These are phyloP conservation scores for Piliocolobus tephrosceles DNA, from an alignment of 2,113 vertebrate genomes.

Conservation along the genomic window DNA sequence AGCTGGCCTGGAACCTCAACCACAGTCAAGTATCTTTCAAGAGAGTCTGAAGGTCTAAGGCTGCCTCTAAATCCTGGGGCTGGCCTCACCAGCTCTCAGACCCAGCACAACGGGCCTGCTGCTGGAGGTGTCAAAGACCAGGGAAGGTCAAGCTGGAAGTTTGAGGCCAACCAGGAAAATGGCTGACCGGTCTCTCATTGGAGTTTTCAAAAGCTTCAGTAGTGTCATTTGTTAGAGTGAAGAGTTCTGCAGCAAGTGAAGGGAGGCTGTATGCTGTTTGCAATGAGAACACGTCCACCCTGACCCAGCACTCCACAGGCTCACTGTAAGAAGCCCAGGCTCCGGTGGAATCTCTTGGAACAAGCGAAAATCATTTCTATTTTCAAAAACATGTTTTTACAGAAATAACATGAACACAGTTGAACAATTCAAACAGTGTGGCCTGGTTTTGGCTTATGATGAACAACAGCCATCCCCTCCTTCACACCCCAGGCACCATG, in stretches of 20 bases:
- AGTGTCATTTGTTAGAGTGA: not conserved
- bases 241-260: not conserved
- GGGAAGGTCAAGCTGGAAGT: not conserved
- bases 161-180: not conserved
- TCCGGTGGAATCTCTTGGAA: not conserved
- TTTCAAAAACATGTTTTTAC: not conserved
- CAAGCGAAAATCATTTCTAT: not conserved
- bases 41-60: not conserved
- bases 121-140: not conserved
- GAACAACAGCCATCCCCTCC: not conserved
- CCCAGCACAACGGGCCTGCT: too few relatives aligned
- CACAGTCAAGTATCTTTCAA: not conserved
- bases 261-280: accelerated
- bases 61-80: not conserved
- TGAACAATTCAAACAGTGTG: not conserved
- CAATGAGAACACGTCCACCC: accelerated
- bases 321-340: not conserved
- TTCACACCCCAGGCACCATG: not conserved
- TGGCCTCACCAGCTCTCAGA: not conserved
- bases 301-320: not conserved
- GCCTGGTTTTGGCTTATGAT: not conserved
- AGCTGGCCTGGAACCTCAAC: not conserved
- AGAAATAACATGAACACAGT: not conserved
- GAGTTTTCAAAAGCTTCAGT: not conserved
- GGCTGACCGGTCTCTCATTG: not conserved